Percentiles rank a stretch among this genome's conserved stretches.
These are phyloP conservation scores for Euura saliciscinereae DNA, from an alignment of 1,140 invertebrate species.

Conservation along the genomic window DNA sequence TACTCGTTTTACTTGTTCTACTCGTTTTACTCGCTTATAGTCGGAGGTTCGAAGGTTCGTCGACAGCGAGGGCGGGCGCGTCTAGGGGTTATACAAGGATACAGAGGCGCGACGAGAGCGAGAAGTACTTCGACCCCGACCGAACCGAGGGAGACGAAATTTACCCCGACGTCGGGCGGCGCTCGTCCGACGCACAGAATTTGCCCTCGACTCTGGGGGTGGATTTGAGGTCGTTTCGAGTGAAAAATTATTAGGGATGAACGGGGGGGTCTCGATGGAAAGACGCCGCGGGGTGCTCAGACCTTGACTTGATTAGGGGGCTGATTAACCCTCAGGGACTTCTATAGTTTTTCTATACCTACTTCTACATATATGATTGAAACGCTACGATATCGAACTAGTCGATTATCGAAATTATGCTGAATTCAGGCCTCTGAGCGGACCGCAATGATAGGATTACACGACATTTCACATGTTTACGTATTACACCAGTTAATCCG, in stretches of 20 bases:
- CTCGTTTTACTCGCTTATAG: background rate
- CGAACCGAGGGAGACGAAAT: background rate
- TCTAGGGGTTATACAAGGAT: constrained; percentile 7
- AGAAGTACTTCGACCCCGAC: background rate
- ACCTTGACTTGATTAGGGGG: background rate
- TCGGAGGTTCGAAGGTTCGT: background rate
- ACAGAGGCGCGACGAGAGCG: constrained; percentile 1
- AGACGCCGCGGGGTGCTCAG: background rate
- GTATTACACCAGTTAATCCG: background rate
- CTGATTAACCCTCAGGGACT: background rate
- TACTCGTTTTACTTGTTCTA: background rate
- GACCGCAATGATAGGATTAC: too few relatives aligned
- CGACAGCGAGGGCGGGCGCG: background rate
- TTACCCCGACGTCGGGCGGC: background rate
- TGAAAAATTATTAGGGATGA: constrained; percentile 7
- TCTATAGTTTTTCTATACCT: background rate
- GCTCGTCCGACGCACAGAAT: background rate
- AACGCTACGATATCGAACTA: too few relatives aligned
- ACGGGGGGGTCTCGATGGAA: background rate
- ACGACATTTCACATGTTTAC: background rate
- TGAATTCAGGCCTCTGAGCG: too few relatives aligned
- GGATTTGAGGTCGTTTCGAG: background rate
- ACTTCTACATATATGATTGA: too few relatives aligned
- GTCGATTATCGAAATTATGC: too few relatives aligned
- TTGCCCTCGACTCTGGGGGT: background rate